Conservation (phyloP, 2,113 vertebrate species). For the Pelmatolapia mariae region DNA sequence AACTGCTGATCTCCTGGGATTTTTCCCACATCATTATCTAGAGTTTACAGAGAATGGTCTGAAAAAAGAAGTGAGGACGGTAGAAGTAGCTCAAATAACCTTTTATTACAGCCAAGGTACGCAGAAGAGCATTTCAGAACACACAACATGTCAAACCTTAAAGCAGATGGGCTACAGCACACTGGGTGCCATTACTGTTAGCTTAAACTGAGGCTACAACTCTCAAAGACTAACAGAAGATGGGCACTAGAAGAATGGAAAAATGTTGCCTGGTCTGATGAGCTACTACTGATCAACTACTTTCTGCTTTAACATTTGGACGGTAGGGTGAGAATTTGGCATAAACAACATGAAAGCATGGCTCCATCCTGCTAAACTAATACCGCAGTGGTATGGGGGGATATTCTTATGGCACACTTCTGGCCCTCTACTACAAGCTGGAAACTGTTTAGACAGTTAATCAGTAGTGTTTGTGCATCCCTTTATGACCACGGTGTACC, state of each 20-base stretch:
- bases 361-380: not conserved
- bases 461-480: fast-evolving
- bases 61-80: fast-evolving
- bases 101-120: not conserved
- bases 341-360: not conserved
- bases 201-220: not conserved
- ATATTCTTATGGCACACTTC: not conserved
- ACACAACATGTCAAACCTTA: not conserved
- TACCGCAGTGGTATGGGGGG: not conserved
- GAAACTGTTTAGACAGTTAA: not conserved
- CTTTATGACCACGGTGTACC: not conserved
- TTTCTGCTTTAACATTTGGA: not conserved
- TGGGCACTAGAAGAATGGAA: not conserved
- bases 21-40: not conserved
- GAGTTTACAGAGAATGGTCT: not conserved
- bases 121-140: not conserved
- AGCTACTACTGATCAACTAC: not conserved
- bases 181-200: not conserved
- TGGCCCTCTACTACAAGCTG: fast-evolving
- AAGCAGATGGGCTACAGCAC: not conserved
- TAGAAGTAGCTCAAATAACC: not conserved
- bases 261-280: not conserved
- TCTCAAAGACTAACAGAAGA: not conserved
- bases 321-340: fast-evolving
- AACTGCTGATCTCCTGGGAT: not conserved